Evolutionary conservation across 2,797 vertebrate species (phyloP), one percentile per base, ranked within the genome.

Genomic region (Artibeus lituratus): DNA sequence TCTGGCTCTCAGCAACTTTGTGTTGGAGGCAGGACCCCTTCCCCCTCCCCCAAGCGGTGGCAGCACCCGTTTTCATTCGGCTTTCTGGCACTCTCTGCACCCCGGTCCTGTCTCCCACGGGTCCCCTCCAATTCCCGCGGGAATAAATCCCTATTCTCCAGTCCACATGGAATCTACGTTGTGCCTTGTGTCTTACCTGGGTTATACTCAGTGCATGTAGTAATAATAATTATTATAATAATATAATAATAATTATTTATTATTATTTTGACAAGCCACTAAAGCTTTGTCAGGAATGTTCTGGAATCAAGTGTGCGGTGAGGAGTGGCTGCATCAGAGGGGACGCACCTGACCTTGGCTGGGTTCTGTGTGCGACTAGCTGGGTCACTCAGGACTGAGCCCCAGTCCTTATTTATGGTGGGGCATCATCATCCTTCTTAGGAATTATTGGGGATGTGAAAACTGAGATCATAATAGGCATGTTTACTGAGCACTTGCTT

Each of bases 41-140:
- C 18, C 73, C 42, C 42, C 44, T 7, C 44, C 44, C 44, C 44
- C 26, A 21, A 44, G 19, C 65, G 37, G 18, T 22, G 77, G 16
- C 7, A 16, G 39, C 29, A 0, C 32, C 3, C 1, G 21, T 37
- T 32, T 39, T 51, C 32, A 7, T 47, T 21, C 9, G 65, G 32
- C 42, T 80, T 35, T 44, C 62, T 15, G 21, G 76, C 49, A 7
- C 7, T 11, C 39, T 26, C 29, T 57, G 21, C 10, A 35, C 39
- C 49, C 14, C 0, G 4, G 42, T n/a, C 7, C 55, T 8, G 29
- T 39, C n/a, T 62, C 16, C 24, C 73, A 24, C 1, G 9, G 39
- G 74, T 10, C n/a, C 7, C 72, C 55, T 76, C 57, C 59, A 67
- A 7, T 18, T 24, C 59, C 47, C 19, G 19, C 5, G 35, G 85